These are phyloP conservation scores for Leptinotarsa undecemlineata DNA, from an alignment of 1,140 invertebrate species.

Conservation along the genomic window DNA sequence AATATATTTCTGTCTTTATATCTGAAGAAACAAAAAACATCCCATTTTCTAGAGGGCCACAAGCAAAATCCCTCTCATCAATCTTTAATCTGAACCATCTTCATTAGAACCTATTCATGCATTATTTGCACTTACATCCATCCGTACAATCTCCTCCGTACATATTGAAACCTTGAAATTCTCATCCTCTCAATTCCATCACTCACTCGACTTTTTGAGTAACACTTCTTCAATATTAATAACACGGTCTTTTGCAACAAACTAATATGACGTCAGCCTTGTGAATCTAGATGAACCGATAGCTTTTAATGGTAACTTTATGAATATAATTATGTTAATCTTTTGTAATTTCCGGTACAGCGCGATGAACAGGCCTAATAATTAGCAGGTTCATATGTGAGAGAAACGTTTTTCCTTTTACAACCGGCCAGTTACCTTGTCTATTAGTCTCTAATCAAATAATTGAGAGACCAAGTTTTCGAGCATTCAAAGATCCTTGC, in stretches of 20 bases:
- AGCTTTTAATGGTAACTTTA: neutral
- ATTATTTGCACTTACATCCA: too few species aligned
- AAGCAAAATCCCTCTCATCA: too few species aligned
- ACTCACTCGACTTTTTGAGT: neutral
- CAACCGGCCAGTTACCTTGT: neutral
- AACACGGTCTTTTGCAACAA: conserved; percentile 1
- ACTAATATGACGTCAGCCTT: conserved; percentile 5
- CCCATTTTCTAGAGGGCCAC: too few species aligned
- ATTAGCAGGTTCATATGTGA: conserved; percentile 5
- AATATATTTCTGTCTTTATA: too few species aligned
- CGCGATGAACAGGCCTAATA: neutral
- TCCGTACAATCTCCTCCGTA: neutral
- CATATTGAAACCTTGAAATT: neutral
- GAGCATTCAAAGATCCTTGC: neutral
- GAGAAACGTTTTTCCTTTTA: neutral
- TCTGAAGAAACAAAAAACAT: too few species aligned
- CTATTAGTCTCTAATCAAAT: neutral
- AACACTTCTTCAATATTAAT: conserved; percentile 3
- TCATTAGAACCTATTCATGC: too few species aligned
- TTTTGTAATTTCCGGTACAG: conserved; percentile 5
- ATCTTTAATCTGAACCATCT: too few species aligned
- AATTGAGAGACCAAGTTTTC: neutral
- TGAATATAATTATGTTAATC: conserved; percentile 6
- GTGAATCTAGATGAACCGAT: conserved; percentile 2
- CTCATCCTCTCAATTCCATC: neutral